Evolutionary conservation across 2,797 vertebrate genomes (phyloP).

Genomic region (Phoeniculus purpureus): DNA sequence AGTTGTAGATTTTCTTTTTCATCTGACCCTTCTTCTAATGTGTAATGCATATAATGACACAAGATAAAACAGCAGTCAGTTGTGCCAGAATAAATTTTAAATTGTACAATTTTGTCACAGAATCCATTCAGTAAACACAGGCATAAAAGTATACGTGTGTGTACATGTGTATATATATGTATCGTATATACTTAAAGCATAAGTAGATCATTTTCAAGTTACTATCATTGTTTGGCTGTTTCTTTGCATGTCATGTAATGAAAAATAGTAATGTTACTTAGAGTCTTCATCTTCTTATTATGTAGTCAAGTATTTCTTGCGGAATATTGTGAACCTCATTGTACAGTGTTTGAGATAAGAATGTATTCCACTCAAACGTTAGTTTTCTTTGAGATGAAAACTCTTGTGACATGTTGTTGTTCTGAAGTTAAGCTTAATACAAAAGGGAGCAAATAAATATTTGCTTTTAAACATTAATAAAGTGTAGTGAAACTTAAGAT

Average conservation of each 20-base stretch:
- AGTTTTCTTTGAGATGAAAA: neutral
- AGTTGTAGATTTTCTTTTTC: neutral
- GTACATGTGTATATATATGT: neutral
- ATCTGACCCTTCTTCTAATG: neutral
- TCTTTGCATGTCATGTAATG: neutral
- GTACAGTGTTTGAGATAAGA: neutral
- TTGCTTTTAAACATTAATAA: neutral
- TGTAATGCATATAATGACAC: neutral
- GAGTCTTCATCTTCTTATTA: neutral
- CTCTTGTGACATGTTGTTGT: neutral
- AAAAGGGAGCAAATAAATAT: neutral
- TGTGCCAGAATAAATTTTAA: neutral
- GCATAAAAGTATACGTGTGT: neutral
- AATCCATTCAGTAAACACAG: neutral
- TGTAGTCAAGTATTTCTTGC: neutral
- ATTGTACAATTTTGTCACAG: neutral
- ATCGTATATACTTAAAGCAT: neutral
- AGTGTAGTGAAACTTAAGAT: neutral
- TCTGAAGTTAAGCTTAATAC: neutral
- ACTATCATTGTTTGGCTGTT: neutral
- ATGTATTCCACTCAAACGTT: neutral
- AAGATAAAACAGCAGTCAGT: neutral
- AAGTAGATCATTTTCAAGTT: neutral
- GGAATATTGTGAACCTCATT: neutral
- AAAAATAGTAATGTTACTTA: neutral